phyloP scores from a whole-genome alignment of 2,797 vertebrate species.

The Fistularia tabacaria region DNA sequence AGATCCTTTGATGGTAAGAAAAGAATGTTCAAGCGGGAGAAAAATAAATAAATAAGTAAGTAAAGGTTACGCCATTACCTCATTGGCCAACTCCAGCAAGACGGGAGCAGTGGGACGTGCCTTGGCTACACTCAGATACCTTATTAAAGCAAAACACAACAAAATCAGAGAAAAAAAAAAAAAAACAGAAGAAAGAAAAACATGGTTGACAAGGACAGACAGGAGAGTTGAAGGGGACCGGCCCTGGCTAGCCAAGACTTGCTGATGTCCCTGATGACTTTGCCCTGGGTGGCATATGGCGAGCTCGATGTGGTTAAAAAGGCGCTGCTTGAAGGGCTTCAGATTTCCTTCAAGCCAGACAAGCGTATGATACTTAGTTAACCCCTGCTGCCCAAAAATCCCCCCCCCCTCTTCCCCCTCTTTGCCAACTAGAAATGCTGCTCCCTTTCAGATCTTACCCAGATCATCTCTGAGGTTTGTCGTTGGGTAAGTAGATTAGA shows the following conservation, averaged over 20 bases:
- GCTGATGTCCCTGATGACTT: slow-evolving; percentile 74
- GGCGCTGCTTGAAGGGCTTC: slow-evolving; percentile 68
- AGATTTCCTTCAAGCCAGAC: slow-evolving; percentile 72
- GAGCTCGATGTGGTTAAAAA: slow-evolving; percentile 66
- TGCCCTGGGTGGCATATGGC: slow-evolving; percentile 76
- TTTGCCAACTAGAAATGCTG: slow-evolving; percentile 56
- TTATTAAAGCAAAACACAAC: slow-evolving; percentile 74
- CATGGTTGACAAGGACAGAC: slow-evolving; percentile 63
- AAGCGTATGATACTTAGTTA: slow-evolving; percentile 75
- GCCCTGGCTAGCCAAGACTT: slow-evolving; percentile 79
- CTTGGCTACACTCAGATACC: slow-evolving; percentile 85
- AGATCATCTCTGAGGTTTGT: slow-evolving; percentile 69
- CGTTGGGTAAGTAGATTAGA: slow-evolving; percentile 72
- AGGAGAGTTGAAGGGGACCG: slow-evolving; percentile 70
- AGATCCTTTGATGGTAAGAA: slow-evolving; percentile 6
- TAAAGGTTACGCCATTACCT: slow-evolving; percentile 79
- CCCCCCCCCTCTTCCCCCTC: slow-evolving; percentile 62
- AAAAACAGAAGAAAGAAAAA: slow-evolving; percentile 42
- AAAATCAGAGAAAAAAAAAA: slow-evolving; percentile 49
- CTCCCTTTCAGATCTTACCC: slow-evolving; percentile 58
- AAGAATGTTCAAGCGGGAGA: too few relatives aligned
- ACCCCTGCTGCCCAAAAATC: slow-evolving; percentile 63
- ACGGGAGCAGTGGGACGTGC: slow-evolving; percentile 82
- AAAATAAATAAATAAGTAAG: background rate
- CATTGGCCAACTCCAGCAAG: slow-evolving; percentile 90